Conservation (phyloP, 2,888 invertebrate species). For the Salpingus planirostris region DNA sequence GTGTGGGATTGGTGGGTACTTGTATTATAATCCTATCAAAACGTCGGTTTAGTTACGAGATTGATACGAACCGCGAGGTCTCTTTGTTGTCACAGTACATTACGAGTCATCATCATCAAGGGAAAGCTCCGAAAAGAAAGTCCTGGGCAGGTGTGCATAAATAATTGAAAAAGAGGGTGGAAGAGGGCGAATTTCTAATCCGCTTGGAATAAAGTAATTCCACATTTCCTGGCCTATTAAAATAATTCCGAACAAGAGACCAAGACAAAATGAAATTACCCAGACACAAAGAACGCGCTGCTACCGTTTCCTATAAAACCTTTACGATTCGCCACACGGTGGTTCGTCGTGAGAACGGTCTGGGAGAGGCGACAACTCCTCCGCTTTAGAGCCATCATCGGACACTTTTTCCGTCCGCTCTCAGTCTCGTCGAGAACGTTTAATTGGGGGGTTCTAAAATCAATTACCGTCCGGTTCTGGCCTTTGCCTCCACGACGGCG, state of each 20-base stretch:
- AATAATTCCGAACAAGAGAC: slow-evolving; percentile 11
- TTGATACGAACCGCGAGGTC: too few species aligned
- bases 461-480: slow-evolving; percentile 10
- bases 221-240: slow-evolving; percentile 9
- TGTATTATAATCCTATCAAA: too few species aligned
- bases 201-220: slow-evolving; percentile 8
- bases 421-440: slow-evolving; percentile 2
- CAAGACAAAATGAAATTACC: slow-evolving; percentile 16
- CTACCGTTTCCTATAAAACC: slow-evolving; percentile 13
- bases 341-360: slow-evolving; percentile 18
- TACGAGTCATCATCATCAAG: too few species aligned
- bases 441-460: slow-evolving; percentile 8
- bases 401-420: slow-evolving; percentile 4
- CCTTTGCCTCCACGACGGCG: too few species aligned
- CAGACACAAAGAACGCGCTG: slow-evolving; percentile 11
- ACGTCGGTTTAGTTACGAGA: too few species aligned
- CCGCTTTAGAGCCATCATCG: slow-evolving; percentile 2
- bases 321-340: slow-evolving; percentile 15
- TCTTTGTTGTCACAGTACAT: too few species aligned
- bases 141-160: too few species aligned
- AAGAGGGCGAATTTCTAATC: too few species aligned
- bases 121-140: too few species aligned
- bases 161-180: too few species aligned
- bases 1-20: too few species aligned
- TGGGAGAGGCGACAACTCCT: slow-evolving; percentile 15